Base-by-base conservation (phyloP, 2,888 invertebrate species). In the Tortrix viridana region DNA sequence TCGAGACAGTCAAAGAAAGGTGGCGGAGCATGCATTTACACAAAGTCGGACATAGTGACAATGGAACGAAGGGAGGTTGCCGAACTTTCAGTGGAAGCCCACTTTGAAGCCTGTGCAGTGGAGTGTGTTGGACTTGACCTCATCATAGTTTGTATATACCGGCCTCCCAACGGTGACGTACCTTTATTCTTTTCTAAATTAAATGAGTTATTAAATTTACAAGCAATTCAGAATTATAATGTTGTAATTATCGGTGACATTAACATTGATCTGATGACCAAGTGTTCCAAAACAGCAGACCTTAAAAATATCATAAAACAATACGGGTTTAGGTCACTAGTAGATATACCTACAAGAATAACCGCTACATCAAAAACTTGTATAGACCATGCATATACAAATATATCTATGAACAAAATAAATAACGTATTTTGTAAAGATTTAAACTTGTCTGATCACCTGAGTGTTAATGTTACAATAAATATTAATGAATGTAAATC, bases 1-100 rank as follows among this genome's bases (percentile, higher is more conserved):
- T 23, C 6, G 6, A 23, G 23, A 23, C 23, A 6, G 23, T 23
- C 6, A 1, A 23, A 23, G 23, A 23, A 38, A n/a, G 52, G 52
- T 44, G 61, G 61, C 12, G 61, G 61, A 4, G 43, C 22, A 3
- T 61, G 61, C 37, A 61, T 61, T 14, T 61, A 56, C 22, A 32
- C 12, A 1, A 32, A n/a, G 4, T 12, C 55, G 6, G 23, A 49
- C 16, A 16, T 61, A 5, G 14, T 32, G 22, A 56, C 56, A 26
- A 56, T 61, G 22, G 53, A 53, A n/a, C 53, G 41, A 0, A 43
- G 22, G 22, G 53, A 53, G 16, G 53, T 53, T 0, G 2, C 12
- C 12, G 1, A 32, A 5, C 44, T 52, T 1, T 46, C 43, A 0
- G 18, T 19, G 3, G 59, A 59, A 20, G 44, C 44, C 50, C 50